phyloP scores from a whole-genome alignment of 2,113 vertebrate genomes.

The Mormyrus lacerda region DNA sequence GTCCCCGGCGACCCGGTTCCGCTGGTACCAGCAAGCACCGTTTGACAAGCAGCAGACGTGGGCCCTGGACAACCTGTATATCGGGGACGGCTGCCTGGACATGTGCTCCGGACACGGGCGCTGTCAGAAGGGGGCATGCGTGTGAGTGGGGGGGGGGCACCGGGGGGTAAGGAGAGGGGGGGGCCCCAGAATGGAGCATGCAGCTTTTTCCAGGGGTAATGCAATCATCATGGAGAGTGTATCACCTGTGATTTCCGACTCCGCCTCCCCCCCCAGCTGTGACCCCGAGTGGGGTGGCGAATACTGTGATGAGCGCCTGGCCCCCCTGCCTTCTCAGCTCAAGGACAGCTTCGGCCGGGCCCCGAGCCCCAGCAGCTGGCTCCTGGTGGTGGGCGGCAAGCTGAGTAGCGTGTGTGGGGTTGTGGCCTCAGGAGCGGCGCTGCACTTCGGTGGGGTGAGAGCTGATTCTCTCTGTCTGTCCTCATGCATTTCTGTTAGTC shows the following conservation, averaged over 20 bases:
- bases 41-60: conserved; percentile 98
- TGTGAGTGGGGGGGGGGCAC: conserved; percentile 66
- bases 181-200: background rate
- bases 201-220: background rate
- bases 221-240: background rate
- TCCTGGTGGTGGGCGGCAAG: conserved; percentile 83
- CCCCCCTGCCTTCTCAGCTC: conserved; percentile 77
- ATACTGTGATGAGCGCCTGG: conserved; percentile 83
- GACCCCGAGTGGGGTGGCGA: conserved; percentile 86
- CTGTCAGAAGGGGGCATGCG: conserved; percentile 78
- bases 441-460: conserved; percentile 91
- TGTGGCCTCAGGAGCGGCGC: conserved; percentile 88
- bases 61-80: conserved; percentile 94
- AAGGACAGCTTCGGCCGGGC: conserved; percentile 94
- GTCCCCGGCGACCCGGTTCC: conserved; percentile 91
- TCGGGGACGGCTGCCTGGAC: conserved; percentile 90
- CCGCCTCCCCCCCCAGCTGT: conserved; percentile 65
- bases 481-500: background rate
- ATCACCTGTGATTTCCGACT: background rate
- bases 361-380: conserved; percentile 85
- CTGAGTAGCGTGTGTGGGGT: conserved; percentile 88
- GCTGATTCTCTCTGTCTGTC: background rate
- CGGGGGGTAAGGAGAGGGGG: background rate
- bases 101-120: conserved; percentile 91
- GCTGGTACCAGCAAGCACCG: conserved; percentile 93